These are phyloP conservation scores for Lysandra bellargus DNA, from an alignment of 2,888 invertebrate genomes.

Conservation along the genomic window DNA sequence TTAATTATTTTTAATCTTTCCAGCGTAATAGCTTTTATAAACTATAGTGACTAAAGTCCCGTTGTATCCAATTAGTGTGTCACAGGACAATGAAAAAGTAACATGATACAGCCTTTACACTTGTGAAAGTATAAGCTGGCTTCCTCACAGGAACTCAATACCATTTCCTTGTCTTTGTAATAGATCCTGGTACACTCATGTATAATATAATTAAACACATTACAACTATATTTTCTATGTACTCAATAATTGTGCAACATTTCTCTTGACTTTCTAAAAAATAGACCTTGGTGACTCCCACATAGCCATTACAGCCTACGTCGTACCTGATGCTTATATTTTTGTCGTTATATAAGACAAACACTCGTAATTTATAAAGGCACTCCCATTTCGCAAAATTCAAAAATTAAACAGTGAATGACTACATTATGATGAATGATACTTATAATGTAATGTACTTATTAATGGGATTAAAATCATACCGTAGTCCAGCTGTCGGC, in stretches of 20 bases:
- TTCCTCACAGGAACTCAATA: conserved; percentile 23
- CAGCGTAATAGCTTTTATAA: not conserved
- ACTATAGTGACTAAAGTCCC: not conserved
- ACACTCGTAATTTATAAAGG: not conserved
- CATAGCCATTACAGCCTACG: not conserved
- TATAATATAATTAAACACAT: not conserved
- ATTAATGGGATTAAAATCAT: too few species aligned
- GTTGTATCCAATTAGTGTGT: conserved; percentile 29
- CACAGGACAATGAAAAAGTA: conserved; percentile 30
- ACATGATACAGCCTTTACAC: conserved; percentile 18
- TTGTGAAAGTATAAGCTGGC: conserved; percentile 23
- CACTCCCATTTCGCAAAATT: not conserved
- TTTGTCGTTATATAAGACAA: conserved; percentile 27
- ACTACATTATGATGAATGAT: too few species aligned
- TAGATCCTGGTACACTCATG: not conserved
- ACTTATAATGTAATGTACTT: too few species aligned
- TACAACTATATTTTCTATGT: not conserved
- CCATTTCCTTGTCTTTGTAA: conserved; percentile 4
- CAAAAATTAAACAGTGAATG: too few species aligned
- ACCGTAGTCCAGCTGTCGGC: too few species aligned
- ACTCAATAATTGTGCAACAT: not conserved
- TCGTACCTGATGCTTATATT: conserved; percentile 37
- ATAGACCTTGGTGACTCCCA: not conserved
- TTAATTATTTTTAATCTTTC: not conserved
- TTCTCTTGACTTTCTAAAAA: conserved; percentile 2